Evolutionary conservation across 2,888 invertebrate genomes (phyloP).

Genomic region (Eupithecia pulchellata): DNA sequence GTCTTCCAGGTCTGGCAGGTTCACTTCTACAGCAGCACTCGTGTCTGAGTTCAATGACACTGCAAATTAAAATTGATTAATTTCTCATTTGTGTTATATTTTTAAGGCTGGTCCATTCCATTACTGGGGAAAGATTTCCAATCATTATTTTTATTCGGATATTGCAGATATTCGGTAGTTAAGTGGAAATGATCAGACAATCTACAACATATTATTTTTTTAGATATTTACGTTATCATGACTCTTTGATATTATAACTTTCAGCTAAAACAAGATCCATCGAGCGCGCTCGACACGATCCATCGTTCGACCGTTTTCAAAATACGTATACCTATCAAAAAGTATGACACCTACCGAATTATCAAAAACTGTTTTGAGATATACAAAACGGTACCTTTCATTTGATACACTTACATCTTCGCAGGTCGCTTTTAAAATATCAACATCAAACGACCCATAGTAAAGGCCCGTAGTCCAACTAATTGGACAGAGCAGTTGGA

Average conservation of each 20-base stretch:
- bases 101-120: background rate
- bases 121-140: background rate
- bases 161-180: background rate
- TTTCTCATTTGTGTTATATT: background rate
- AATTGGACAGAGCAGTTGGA: no score
- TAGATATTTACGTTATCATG: background rate
- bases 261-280: no score
- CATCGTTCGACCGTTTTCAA: no score
- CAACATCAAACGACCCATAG: no score
- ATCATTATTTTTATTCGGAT: background rate
- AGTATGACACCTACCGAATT: no score
- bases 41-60: background rate
- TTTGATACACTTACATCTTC: no score
- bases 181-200: background rate
- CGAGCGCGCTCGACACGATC: no score
- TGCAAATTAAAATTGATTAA: background rate
- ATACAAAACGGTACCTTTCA: no score
- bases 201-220: background rate
- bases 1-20: background rate
- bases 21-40: background rate
- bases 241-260: background rate
- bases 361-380: no score
- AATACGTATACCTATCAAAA: no score
- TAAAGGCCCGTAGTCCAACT: no score
- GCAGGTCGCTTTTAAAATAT: no score